Evolutionary conservation across 2,797 vertebrate species (phyloP), one percentile per base, ranked within the genome.

Genomic region (Rhinoraja longicauda): DNA sequence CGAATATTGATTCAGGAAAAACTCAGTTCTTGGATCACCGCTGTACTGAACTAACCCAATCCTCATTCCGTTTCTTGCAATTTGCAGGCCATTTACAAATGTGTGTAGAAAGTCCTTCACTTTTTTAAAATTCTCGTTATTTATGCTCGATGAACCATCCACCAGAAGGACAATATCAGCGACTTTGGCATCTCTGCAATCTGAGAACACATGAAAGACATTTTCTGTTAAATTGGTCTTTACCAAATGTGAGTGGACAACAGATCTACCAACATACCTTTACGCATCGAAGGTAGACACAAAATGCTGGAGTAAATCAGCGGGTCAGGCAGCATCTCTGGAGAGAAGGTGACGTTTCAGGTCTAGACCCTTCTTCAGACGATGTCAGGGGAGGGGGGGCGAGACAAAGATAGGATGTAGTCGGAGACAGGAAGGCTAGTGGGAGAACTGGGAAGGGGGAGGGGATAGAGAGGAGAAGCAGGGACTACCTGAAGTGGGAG

Each of bases 111-210:
- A 97, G n/a, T n/a, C 59, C 78, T 96, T 96, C 57, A 97, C 92
- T 78, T 96, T 96, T 93, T 95, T 77, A 93, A 98, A 98, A 94
- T 95, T 95, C 0, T 29, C 36, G 0, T 70, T 26, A 26, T 95
- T 95, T 0, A 97, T 96, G 94, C 96, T 97, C 62, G 95, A 93
- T 32, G 97, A 98, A 93, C 96, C 96, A 67, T 97, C 97, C 90
- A 98, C 94, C 93, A 98, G 94, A 94, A 98, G 97, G 77, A 98
- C 97, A 73, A 98, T 96, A 94, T 98, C 97, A 1, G 97, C 96
- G 36, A 95, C 45, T 0, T 94, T 95, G 67, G 96, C 97, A 93
- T 95, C 94, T 94, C 94, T 94, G 94, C 97, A 98, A 93, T 93
- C 97, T 98, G 94, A 90, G 2, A 93, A 93, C 64, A 75, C 6